Evolutionary conservation across 2,888 invertebrate genomes (phyloP).

Genomic region (Papilio protenor): DNA sequence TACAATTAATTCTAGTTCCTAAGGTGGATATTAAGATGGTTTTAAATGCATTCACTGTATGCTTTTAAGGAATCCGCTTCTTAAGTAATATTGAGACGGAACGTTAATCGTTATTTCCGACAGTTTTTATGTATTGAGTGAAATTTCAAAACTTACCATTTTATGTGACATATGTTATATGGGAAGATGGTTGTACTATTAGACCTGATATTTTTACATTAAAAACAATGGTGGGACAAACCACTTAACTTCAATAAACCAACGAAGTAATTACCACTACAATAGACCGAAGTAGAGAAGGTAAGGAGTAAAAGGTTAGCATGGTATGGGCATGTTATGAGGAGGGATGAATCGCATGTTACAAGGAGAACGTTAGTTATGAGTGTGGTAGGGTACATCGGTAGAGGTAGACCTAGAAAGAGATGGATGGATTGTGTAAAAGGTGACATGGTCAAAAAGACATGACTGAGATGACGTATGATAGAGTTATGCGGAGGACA

Average conservation of each 20-base stretch:
- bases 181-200: neutral
- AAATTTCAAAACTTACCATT: conserved; percentile 33
- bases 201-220: neutral
- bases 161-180: conserved; percentile 31
- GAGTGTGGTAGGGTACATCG: too few species aligned
- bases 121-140: conserved; percentile 33
- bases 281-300: too few species aligned
- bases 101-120: conserved; percentile 38
- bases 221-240: neutral
- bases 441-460: too few species aligned
- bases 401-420: too few species aligned
- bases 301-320: too few species aligned
- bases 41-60: conserved; percentile 33
- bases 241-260: neutral
- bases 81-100: conserved; percentile 40
- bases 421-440: too few species aligned
- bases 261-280: neutral
- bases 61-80: conserved; percentile 43
- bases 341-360: too few species aligned
- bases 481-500: too few species aligned
- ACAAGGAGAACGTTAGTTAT: too few species aligned
- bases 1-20: conserved; percentile 12
- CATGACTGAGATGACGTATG: too few species aligned
- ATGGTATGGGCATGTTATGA: too few species aligned
- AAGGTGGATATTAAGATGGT: conserved; percentile 6